Conservation (phyloP, 2,113 vertebrate genomes). For the Tonatia bakeri region DNA sequence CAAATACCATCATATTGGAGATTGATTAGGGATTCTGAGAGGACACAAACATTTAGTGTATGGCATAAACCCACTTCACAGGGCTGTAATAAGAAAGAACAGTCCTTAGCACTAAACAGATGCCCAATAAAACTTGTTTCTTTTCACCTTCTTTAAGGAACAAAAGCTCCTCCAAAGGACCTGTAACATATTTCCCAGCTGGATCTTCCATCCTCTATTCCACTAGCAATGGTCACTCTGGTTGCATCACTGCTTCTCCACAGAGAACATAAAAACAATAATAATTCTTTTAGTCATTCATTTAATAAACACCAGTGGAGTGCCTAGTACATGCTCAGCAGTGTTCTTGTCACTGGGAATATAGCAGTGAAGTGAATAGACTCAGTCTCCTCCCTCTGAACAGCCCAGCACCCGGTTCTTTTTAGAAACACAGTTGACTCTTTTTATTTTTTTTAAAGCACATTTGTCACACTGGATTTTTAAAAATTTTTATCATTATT, state of each 20-base stretch:
- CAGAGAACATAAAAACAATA: not conserved
- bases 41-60: not conserved
- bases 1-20: not conserved
- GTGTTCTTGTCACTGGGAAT: not conserved
- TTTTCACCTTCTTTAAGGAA: not conserved
- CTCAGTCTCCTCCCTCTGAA: not conserved
- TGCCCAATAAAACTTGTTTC: not conserved
- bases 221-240: not conserved
- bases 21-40: not conserved
- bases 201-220: not conserved
- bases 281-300: not conserved
- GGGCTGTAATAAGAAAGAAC: not conserved
- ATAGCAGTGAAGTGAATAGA: not conserved
- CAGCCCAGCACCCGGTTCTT: not conserved
- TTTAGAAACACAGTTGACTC: not conserved
- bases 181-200: not conserved
- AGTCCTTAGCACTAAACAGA: not conserved
- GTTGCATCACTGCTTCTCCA: not conserved
- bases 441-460: not conserved
- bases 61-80: not conserved
- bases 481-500: too few relatives aligned
- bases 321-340: not conserved
- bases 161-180: not conserved
- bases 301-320: not conserved
- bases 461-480: too few relatives aligned